Evolutionary conservation across 2,888 invertebrate species (phyloP).

Genomic region (Cyclophora albipunctata): DNA sequence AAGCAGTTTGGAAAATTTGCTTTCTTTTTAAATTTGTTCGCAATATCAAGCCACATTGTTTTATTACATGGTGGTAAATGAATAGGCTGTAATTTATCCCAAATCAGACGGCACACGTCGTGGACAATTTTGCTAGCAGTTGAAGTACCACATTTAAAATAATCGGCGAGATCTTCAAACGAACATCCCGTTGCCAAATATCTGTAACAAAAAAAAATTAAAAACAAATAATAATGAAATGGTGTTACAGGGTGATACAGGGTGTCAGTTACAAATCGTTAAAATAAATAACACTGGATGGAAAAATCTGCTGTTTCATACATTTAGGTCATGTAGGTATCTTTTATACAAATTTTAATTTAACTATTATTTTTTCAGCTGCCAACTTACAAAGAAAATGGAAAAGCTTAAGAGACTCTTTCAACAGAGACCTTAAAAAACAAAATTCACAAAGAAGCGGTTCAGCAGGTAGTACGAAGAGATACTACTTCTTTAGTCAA

Average conservation of each 20-base stretch:
- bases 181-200: constrained; percentile 4
- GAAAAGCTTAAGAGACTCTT: constrained; percentile 4
- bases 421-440: constrained; percentile 6
- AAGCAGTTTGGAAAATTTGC: constrained; percentile 8
- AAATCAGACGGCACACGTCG: constrained; percentile 1
- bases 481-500: no score
- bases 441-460: neutral
- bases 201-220: constrained; percentile 2
- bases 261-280: neutral
- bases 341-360: no score
- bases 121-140: constrained; percentile 3
- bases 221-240: neutral
- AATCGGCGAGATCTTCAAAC: constrained; percentile 1
- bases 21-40: constrained; percentile 6
- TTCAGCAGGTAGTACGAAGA: no score
- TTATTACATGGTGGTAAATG: no score
- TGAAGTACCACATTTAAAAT: constrained; percentile 2
- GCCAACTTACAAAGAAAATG: constrained; percentile 4
- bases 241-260: no score
- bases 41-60: constrained; percentile 2
- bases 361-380: constrained; percentile 4
- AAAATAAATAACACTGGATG: constrained; percentile 1
- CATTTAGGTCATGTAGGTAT: no score
- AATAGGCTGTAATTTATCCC: no score
- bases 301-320: no score